These are phyloP conservation scores for Lumbricus terrestris DNA, from an alignment of 2,888 invertebrate species.

Conservation along the genomic window DNA sequence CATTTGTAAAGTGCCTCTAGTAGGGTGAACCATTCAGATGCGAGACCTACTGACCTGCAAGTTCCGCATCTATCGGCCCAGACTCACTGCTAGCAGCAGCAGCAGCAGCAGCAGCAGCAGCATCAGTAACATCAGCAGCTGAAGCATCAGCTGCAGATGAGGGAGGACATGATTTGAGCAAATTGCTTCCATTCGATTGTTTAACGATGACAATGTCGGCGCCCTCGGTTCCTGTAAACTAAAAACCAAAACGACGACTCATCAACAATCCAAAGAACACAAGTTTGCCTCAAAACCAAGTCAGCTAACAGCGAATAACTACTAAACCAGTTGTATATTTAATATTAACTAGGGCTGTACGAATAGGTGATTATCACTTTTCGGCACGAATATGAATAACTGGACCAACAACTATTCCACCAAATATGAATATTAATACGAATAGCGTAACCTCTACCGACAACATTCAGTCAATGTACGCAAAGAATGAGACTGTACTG, in stretches of 20 bases:
- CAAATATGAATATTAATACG: no score
- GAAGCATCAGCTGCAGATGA: neutral
- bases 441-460: no score
- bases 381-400: no score
- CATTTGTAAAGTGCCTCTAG: neutral
- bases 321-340: no score
- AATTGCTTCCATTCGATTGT: neutral
- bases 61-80: neutral
- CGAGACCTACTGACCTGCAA: neutral
- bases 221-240: neutral
- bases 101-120: neutral
- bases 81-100: neutral
- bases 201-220: neutral
- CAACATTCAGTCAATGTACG: no score
- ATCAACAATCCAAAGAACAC: neutral
- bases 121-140: neutral
- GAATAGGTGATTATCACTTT: no score
- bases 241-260: neutral
- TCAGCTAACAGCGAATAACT: neutral
- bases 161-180: neutral
- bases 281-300: neutral
- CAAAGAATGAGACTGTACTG: no score
- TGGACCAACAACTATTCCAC: no score
- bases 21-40: neutral
- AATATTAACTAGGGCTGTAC: no score